Evolutionary conservation across 1,140 invertebrate species (phyloP), one percentile per base, ranked within the genome.

Genomic region (Hylaeus anthracinus): DNA sequence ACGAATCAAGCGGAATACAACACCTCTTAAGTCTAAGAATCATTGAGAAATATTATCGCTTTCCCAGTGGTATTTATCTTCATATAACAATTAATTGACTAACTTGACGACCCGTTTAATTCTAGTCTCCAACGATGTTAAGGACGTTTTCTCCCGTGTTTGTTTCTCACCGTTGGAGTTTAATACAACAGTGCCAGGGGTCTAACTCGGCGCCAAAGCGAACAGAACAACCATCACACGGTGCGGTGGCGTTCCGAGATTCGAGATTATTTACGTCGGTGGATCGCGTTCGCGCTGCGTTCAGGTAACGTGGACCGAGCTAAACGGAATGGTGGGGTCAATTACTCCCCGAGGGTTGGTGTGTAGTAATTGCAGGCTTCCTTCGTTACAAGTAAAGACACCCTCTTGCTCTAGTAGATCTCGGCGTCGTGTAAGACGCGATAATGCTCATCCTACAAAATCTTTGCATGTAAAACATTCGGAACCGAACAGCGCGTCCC

Each of bases 321-420:
- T 58, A 67, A 67, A 51, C 43, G 51, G 53, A 58, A 58, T 41
- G 53, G 39, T 15, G 5, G 14, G 64, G 74, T 76, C 74, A 76
- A 76, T 76, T 76, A 76, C 64, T 76, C 74, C 74, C 74, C 9
- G 41, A 45, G 64, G 74, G 56, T 51, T 26, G 64, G 51, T 69
- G 51, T 58, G 56, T 67, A 76, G 64, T 39, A 76, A 76, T 67
- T 69, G 74, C 74, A 8, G 26, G 26, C 26, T 67, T 69, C 51
- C 74, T 76, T 76, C 65, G 74, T 76, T 76, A 76, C 74, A 60
- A 76, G 74, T 76, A 48, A 58, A 67, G 10, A 45, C 64, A 60
- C 53, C 12, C 12, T 6, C 64, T 58, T 67, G 72, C 65, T 65
- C 72, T 5, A 53, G 72, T 43, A 65, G 73, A 75, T 75, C 12